These are phyloP conservation scores for Apolygus lucorum DNA, from an alignment of 1,140 invertebrate genomes.

Conservation along the genomic window DNA sequence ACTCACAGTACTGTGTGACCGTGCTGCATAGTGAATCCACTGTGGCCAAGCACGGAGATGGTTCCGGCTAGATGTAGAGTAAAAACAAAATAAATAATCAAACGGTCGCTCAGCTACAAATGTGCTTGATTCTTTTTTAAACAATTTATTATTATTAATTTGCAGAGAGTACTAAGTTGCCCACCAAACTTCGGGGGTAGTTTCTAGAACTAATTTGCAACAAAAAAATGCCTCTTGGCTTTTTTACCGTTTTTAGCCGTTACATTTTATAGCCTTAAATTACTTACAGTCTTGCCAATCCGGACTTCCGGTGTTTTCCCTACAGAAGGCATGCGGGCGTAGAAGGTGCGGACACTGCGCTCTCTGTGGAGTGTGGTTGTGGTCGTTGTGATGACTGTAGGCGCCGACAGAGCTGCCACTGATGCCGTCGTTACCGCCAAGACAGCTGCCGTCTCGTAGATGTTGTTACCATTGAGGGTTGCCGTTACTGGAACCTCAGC, in stretches of 20 bases:
- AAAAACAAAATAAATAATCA: no score
- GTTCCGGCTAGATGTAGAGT: no score
- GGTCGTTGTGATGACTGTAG: conserved; percentile 12
- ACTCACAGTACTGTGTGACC: no score
- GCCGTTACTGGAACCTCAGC: not conserved
- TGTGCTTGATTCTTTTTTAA: no score
- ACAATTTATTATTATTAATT: no score
- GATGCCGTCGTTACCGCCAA: not conserved
- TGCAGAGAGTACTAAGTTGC: no score
- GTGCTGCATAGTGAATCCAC: no score
- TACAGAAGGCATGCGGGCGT: conserved; percentile 36
- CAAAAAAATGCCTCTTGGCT: not conserved
- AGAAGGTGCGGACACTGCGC: conserved; percentile 35
- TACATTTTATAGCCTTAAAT: not conserved
- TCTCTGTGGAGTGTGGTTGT: conserved; percentile 28
- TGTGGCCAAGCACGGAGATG: no score
- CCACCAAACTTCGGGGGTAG: no score
- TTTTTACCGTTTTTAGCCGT: not conserved
- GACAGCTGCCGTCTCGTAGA: conserved; percentile 19
- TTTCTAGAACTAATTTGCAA: no score
- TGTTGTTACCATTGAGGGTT: conserved; percentile 30
- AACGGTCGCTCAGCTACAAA: no score
- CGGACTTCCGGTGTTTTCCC: conserved; percentile 29
- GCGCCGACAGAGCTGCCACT: not conserved
- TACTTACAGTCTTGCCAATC: conserved; percentile 36